Base-by-base conservation (phyloP, 2,113 vertebrate species). In the Galemys pyrenaicus region DNA sequence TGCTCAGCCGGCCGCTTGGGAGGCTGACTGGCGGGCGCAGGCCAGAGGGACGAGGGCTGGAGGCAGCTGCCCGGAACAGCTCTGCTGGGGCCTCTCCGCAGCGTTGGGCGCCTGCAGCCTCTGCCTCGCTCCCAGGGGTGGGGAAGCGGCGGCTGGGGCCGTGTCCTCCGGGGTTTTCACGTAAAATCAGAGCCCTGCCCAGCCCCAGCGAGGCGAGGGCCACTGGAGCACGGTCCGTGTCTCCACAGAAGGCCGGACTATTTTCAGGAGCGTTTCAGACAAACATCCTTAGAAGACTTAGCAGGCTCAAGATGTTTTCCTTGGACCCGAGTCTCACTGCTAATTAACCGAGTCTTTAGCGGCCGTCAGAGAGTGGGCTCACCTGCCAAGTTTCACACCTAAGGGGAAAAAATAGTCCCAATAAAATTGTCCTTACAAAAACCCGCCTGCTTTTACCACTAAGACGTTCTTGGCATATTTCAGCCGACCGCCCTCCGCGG, bases 301-400 rank as follows among this genome's bases (percentile, higher is more conserved):
- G 97, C 83, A 92, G 97, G 92, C 96, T 97, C 96, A 92, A 54
- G 87, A 80, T 98, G 97, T 98, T 98, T 98, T 95, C 90, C 86
- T 98, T 98, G 98, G 98, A 98, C 56, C 85, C 22, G 49, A 49
- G n/a, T 68, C 92, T 96, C 77, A 64, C 95, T 98, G 97, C 96
- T 98, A 98, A 98, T 98, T 98, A 98, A 89, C 95, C 49, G 30
- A 95, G 95, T 98, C 98, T 97, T 96, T 97, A 97, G 82, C 97
- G 91, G 92, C 95, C 58, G 67, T 97, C 98, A 98, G 96, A 98
- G 98, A 97, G 90, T 6, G 60, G 35, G 67, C 77, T 0, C 0
- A 96, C 91, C 97, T 98, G 98, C 98, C 98, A 98, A 87, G 93
- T 97, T 97, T 98, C 98, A 98, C 98, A 98, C 98, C 97, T 98